Evolutionary conservation across 1,140 invertebrate genomes (phyloP), one percentile per base, ranked within the genome.

Genomic region (Diabrotica virgifera): DNA sequence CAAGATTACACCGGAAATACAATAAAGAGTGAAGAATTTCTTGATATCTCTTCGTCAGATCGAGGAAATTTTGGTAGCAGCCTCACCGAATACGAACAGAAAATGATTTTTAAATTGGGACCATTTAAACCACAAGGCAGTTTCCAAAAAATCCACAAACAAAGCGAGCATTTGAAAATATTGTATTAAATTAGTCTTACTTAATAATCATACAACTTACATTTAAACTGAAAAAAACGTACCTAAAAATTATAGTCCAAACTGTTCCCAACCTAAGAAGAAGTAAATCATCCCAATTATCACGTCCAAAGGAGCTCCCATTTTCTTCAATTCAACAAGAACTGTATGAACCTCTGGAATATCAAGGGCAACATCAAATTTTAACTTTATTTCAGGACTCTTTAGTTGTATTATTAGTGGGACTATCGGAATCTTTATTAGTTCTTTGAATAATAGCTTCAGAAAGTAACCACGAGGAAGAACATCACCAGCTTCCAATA

Each of bases 261-360:
- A 59, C 37, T 59, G 37, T 0, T 36, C 57, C 73, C 73, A 74
- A 35, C 71, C 73, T 40, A 73, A 63, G 60, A 73, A 65, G 12
- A 63, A 14, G 53, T 67, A 72, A 6, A 69, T n/a, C 14, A 67
- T 38, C 10, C 59, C 37, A 56, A 70, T 46, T 13, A 63, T 63
- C 7, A 69, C 58, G n/a, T 71, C 60, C 7, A 74, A 13, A 51
- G 65, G 52, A 7, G 73, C 61, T n/a, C 67, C 72, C 71, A 74
- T 73, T 5, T 57, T 57, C 24, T 65, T 62, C 38, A 73, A 37
- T 38, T 70, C 67, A 37, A 70, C 56, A 10, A 68, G 62, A 51
- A 74, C 59, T 37, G 64, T 65, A 9, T 51, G 55, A 59, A 71
- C 66, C 52, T 71, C 64, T 7, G 62, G 59, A 11, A 72, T 24